A percentile compares a stretch with the other conserved stretches of the same genome.
Conservation (phyloP, 2,797 vertebrate species). For the Lepilemur septentrionalis region DNA sequence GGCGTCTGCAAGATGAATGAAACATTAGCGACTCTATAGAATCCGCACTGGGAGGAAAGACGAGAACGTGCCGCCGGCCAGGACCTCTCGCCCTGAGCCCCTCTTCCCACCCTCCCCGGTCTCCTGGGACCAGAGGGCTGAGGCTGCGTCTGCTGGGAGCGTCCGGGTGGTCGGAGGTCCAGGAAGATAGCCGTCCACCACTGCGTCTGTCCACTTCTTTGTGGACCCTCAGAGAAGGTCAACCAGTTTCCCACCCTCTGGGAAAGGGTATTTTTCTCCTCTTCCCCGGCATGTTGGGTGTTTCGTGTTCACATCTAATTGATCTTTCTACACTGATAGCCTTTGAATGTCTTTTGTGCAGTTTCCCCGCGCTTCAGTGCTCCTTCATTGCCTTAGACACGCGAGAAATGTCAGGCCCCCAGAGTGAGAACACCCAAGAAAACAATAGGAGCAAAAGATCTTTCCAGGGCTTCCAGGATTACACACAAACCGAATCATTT, state of each 20-base stretch:
- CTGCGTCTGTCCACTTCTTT: background rate
- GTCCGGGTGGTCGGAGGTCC: background rate
- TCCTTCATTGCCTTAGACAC: slow-evolving; percentile 34
- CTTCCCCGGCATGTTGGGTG: background rate
- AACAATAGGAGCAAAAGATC: slow-evolving; percentile 48
- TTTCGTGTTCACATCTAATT: background rate
- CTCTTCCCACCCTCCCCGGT: background rate
- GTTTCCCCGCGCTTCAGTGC: slow-evolving; percentile 36
- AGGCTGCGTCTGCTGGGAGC: background rate
- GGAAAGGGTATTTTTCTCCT: background rate
- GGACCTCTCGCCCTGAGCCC: background rate
- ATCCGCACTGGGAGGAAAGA: background rate
- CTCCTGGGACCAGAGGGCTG: background rate
- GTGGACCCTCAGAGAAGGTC: background rate
- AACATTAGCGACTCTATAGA: background rate
- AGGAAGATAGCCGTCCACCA: background rate
- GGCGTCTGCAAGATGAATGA: background rate
- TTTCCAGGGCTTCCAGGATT: background rate
- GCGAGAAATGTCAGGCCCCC: slow-evolving; percentile 44
- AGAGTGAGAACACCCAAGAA: slow-evolving; percentile 36
- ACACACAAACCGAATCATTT: background rate
- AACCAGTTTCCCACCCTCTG: background rate
- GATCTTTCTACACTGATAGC: background rate
- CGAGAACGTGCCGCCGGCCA: background rate
- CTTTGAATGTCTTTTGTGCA: slow-evolving; percentile 43